Evolutionary conservation across 2,888 invertebrate species (phyloP).

Genomic region (Ecliptopera silaceata): DNA sequence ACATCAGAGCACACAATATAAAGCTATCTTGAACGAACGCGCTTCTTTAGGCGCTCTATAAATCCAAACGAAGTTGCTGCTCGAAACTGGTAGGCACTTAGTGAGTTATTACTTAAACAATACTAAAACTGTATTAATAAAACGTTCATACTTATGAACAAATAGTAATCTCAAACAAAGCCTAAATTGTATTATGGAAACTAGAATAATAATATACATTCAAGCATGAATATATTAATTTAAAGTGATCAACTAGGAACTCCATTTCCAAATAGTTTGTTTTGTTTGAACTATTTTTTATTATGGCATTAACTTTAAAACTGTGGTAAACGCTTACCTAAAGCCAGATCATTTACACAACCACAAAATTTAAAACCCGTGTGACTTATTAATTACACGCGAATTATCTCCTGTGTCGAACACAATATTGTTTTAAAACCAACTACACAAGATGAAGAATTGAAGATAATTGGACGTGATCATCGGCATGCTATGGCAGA

Average conservation of each 20-base stretch:
- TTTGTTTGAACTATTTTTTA: too few relatives aligned
- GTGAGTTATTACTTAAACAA: too few relatives aligned
- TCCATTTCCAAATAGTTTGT: too few relatives aligned
- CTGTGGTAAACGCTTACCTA: neutral
- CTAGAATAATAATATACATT: too few relatives aligned
- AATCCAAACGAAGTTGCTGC: conserved; percentile 9
- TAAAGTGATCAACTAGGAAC: too few relatives aligned
- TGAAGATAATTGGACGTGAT: conserved; percentile 20
- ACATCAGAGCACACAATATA: conserved; percentile 18
- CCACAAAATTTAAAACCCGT: conserved; percentile 19
- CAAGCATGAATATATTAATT: too few relatives aligned
- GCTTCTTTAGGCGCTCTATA: neutral
- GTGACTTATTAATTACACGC: neutral
- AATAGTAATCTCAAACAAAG: too few relatives aligned
- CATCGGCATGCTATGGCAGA: conserved; percentile 38
- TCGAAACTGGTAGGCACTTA: conserved; percentile 11
- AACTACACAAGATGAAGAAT: too few relatives aligned
- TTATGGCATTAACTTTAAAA: neutral
- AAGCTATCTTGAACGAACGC: neutral
- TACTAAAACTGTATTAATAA: too few relatives aligned
- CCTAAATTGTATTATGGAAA: too few relatives aligned
- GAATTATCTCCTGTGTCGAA: neutral
- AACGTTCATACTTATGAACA: too few relatives aligned
- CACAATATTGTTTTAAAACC: neutral
- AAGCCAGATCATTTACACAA: neutral